Evolutionary conservation across 2,888 invertebrate genomes (phyloP).

Genomic region (Ornithoptera alexandrae): DNA sequence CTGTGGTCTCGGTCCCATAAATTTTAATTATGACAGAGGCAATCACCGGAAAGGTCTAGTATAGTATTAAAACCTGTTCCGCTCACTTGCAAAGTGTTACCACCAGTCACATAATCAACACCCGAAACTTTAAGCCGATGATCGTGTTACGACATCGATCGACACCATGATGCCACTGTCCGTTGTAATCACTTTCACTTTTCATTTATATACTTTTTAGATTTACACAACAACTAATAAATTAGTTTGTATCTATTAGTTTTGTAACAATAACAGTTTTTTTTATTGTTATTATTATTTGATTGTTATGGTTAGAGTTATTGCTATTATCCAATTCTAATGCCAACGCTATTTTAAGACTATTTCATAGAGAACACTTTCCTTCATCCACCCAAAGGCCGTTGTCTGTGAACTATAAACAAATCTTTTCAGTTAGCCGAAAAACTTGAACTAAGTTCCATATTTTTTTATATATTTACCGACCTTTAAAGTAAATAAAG

Average conservation of each 20-base stretch:
- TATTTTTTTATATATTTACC: too few species aligned
- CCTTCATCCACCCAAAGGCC: too few species aligned
- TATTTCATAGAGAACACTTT: too few species aligned
- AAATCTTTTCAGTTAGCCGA: too few species aligned
- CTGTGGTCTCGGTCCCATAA: background rate
- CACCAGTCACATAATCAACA: slow-evolving; percentile 59
- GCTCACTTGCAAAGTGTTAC: slow-evolving; percentile 45
- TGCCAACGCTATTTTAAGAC: too few species aligned
- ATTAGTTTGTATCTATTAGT: slow-evolving; percentile 2
- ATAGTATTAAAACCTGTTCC: slow-evolving; percentile 46
- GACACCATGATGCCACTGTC: slow-evolving; percentile 36
- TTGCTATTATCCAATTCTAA: too few species aligned
- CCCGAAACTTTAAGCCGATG: slow-evolving; percentile 48
- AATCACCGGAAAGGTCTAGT: background rate
- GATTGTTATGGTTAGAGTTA: too few species aligned
- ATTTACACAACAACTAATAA: slow-evolving; percentile 16
- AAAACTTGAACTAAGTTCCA: too few species aligned
- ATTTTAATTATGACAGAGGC: background rate
- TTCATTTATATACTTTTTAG: slow-evolving; percentile 29
- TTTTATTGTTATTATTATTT: too few species aligned
- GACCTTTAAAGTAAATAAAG: too few species aligned
- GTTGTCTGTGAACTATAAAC: too few species aligned
- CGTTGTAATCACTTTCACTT: slow-evolving; percentile 45
- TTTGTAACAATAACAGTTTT: slow-evolving; percentile 2
- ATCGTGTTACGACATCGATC: slow-evolving; percentile 45